Evolutionary conservation across 2,888 invertebrate genomes (phyloP), one percentile per base, ranked within the genome.

Genomic region (Melanostoma mellinum): DNA sequence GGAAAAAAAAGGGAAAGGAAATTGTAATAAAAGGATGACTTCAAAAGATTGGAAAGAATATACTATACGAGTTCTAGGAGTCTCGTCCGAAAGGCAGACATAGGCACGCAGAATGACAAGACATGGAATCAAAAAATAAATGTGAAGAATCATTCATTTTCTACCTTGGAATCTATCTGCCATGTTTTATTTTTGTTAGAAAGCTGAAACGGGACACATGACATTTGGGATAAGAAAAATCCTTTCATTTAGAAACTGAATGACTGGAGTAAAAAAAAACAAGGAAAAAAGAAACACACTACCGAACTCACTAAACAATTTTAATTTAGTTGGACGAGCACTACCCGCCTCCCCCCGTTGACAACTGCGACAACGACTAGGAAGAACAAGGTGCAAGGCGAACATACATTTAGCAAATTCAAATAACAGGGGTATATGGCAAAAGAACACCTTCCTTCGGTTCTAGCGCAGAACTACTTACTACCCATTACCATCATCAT

Each of bases 231-330:
- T 63, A 46, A 48, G 63, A 40, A 69, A 60, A 78, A 69, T 82
- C 68, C 73, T 74, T 69, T 73, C 69, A 53, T 67, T 42, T 40
- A 8, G 3, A 5, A 46, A 6, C 52, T 44, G 48, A 56, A 52
- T 20, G 52, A 60, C 40, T 10, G 20, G 36, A n/a, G 42, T 33
- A 38, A 50, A 40, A 53, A 6, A 46, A 52, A 56, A 67, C 20
- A 50, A 55, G 33, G 4, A 32, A 38, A 38, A 40, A 61, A 61
- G 35, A 61, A 35, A 52, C 42, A 58, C 40, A n/a, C 44, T 20
- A 38, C 44, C 30, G 65, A 78, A 77, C 76, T 77, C 77, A 82
- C 81, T 82, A 82, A 82, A 78, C 78, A 82, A 78, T 82, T 77
- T 79, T 84, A 84, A 84, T 84, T 84, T 79, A 79, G 79, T 68